These are phyloP conservation scores for Coelopa pilipes DNA, from an alignment of 2,888 invertebrate species.

Conservation along the genomic window DNA sequence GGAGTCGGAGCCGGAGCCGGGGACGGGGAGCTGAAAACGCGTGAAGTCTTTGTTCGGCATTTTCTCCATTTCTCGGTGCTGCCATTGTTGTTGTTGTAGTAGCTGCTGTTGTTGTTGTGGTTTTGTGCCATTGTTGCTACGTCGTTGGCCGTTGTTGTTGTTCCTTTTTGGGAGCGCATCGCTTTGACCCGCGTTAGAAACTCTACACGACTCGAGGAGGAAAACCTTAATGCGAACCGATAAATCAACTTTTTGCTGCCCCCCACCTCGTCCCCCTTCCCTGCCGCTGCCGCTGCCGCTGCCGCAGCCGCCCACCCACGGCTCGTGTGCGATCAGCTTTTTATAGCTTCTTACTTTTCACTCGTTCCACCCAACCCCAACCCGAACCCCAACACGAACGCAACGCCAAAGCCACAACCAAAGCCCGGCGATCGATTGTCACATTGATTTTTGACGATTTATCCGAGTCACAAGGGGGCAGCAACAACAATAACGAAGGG, in stretches of 20 bases:
- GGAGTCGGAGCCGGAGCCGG: too few species aligned
- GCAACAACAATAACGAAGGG: background rate
- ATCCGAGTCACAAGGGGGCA: conserved; percentile 8
- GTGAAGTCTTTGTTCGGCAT: background rate
- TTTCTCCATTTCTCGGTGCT: too few species aligned
- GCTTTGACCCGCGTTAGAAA: too few species aligned
- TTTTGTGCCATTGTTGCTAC: background rate
- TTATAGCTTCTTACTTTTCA: too few species aligned
- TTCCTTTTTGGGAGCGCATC: background rate
- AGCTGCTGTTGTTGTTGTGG: background rate
- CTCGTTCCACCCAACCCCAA: background rate
- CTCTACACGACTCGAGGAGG: too few species aligned
- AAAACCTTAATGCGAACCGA: background rate
- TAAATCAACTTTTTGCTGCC: conserved; percentile 16
- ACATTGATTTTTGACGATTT: conserved; percentile 4
- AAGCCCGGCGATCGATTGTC: background rate
- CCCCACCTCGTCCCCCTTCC: background rate
- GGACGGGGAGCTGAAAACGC: background rate
- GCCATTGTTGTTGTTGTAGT: background rate
- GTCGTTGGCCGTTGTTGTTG: background rate
- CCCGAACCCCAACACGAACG: background rate
- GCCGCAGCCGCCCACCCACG: background rate
- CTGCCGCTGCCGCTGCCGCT: background rate
- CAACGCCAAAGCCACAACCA: too few species aligned
- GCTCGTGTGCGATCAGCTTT: background rate